Conservation (phyloP, 2,113 vertebrate species). For the Perca fluviatilis region DNA sequence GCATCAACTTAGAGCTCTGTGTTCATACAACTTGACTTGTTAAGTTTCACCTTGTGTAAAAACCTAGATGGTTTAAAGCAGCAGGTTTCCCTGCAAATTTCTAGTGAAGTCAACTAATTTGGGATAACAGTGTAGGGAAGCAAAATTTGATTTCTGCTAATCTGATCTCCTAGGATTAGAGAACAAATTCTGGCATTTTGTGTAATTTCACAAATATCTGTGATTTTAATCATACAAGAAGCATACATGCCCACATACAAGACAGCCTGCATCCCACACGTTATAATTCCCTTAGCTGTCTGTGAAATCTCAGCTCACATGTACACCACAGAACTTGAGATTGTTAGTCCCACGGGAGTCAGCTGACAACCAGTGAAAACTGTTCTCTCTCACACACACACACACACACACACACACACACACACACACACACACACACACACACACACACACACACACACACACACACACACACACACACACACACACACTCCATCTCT, state of each 20-base stretch:
- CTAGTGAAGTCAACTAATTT: no score
- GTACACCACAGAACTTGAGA: slow-evolving; percentile 14
- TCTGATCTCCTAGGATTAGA: slow-evolving; percentile 18
- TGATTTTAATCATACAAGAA: not conserved
- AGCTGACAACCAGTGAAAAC: slow-evolving; percentile 43
- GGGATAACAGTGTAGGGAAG: not conserved
- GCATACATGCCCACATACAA: not conserved
- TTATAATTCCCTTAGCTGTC: slow-evolving; percentile 9
- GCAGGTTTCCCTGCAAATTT: no score
- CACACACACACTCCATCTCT: slow-evolving; percentile 26
- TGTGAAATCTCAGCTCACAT: slow-evolving; percentile 22
- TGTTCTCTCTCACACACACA: not conserved
- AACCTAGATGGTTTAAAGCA: no score
- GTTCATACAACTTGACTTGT: no score
- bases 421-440: slow-evolving; percentile 6
- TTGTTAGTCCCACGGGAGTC: slow-evolving; percentile 59
- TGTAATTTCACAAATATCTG: not conserved
- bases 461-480: not conserved
- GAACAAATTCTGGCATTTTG: not conserved
- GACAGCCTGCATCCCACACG: not conserved
- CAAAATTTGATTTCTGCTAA: slow-evolving; percentile 42
- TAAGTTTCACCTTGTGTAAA: no score
- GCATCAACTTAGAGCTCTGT: no score
- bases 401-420: not conserved
- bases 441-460: not conserved